Base-by-base conservation (phyloP, 2,888 invertebrate species). In the Mongoloraphidia duomilia region DNA sequence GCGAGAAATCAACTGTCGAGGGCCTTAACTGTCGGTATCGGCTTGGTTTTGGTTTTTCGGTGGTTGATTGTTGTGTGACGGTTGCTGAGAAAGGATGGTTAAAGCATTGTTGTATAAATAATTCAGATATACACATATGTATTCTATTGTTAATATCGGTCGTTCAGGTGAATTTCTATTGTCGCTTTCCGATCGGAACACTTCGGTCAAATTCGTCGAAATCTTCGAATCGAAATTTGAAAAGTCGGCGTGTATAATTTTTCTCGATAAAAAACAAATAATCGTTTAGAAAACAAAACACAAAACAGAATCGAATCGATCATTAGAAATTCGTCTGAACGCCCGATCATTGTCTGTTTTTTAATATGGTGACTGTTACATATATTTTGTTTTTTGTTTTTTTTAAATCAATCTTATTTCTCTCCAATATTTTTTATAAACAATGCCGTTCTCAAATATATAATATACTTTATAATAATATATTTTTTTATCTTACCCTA, bases 321-420 rank as follows among this genome's bases (percentile, higher is more conserved):
- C 26, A 55, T 10, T 35, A 13, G 33, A 36, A 10, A 38, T 13
- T 35, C 34, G 5, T 37, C 38, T n/a, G 26, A 41, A 17, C 45
- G 35, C 10, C 13, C 12, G 14, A 47, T 41, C 11, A 17, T 38
- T 34, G 34, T 34, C 33, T 33, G 9, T 33, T 40, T 36, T n/a
- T 33, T 14, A 14, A 26, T 35, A 40, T 54, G 51, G 49, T 44
- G 36, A 40, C 49, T 45, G 51, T 52, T 55, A 51, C 48, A 52
- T 54, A 49, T 50, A 49, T 49, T 45, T 52, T 47, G 50, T 51
- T 54, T 45, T 48, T 39, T 38, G 50, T 41, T 44, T 49, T 49
- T 55, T 61, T 62, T 63, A 63, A 66, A 66, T 76, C 76, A 76
- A 76, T 76, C 76, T 76, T 76, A 72, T 74, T 73, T 76, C 76